Percentiles rank a stretch among this genome's conserved stretches.
These are phyloP conservation scores for Peromyscus polionotus DNA, from an alignment of 2,113 vertebrate genomes.

Conservation along the genomic window DNA sequence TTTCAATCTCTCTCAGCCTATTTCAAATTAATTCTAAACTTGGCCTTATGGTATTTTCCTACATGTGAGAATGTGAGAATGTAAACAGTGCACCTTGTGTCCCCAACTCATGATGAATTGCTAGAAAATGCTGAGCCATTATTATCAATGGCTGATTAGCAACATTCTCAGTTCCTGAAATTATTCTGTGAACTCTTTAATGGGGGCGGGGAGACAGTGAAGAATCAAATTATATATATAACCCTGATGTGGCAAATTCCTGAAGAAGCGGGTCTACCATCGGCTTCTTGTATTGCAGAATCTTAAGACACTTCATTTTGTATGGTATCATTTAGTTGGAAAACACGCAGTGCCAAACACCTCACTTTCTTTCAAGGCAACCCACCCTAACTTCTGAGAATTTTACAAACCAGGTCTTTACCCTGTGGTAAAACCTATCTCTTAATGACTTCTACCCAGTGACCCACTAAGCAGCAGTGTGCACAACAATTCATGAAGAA, in stretches of 20 bases:
- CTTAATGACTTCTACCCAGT: neutral
- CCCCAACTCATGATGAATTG: neutral
- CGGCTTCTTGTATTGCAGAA: neutral
- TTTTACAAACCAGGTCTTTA: neutral
- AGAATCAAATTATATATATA: neutral
- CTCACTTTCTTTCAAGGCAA: neutral
- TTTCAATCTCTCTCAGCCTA: neutral
- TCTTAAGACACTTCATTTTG: neutral
- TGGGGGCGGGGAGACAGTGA: neutral
- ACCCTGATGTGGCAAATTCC: neutral
- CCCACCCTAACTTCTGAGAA: neutral
- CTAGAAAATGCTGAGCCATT: neutral
- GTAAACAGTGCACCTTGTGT: neutral
- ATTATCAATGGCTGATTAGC: neutral
- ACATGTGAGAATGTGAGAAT: neutral
- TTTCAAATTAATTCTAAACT: conserved; percentile 2
- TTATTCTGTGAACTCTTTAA: neutral
- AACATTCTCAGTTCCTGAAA: neutral
- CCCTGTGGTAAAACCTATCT: neutral
- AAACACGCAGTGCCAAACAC: neutral
- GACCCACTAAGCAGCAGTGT: neutral
- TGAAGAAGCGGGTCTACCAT: neutral
- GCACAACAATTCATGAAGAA: neutral
- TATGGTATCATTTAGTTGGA: neutral
- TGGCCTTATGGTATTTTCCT: neutral